Evolutionary conservation across 2,113 vertebrate genomes (phyloP).

Genomic region (Plestiodon gilberti): DNA sequence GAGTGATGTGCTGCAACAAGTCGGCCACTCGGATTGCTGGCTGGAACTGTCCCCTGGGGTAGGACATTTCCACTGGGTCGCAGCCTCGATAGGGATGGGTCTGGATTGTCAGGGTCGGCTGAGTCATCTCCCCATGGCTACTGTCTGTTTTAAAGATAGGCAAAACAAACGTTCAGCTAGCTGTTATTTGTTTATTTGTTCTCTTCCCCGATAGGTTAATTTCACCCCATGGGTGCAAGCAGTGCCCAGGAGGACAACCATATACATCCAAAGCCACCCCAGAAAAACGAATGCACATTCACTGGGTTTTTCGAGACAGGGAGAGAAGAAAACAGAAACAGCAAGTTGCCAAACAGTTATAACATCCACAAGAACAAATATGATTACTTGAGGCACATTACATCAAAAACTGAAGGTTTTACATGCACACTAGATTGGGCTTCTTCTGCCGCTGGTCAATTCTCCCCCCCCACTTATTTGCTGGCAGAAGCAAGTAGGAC

Average conservation of each 20-base stretch:
- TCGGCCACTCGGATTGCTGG: conserved; percentile 96
- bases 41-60: conserved; percentile 93
- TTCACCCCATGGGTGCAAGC: not conserved
- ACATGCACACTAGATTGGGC: not conserved
- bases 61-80: conserved; percentile 95
- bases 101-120: conserved; percentile 94
- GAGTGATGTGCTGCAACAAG: conserved; percentile 98
- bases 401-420: not conserved
- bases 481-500: not conserved
- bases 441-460: not conserved
- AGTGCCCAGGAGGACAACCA: conserved; percentile 3
- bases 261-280: not conserved
- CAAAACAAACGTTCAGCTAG: conserved; percentile 50
- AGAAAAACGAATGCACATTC: not conserved
- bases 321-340: not conserved
- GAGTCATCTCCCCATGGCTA: conserved; percentile 88
- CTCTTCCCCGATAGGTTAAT: not conserved
- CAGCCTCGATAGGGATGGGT: conserved; percentile 93
- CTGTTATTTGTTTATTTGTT: not conserved
- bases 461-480: not conserved
- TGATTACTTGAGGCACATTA: not conserved
- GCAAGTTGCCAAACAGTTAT: not conserved
- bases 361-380: not conserved
- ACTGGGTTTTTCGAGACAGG: not conserved
- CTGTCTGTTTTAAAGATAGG: conserved; percentile 81